Conservation (phyloP, 2,888 invertebrate genomes). For the Thera obeliscata region DNA sequence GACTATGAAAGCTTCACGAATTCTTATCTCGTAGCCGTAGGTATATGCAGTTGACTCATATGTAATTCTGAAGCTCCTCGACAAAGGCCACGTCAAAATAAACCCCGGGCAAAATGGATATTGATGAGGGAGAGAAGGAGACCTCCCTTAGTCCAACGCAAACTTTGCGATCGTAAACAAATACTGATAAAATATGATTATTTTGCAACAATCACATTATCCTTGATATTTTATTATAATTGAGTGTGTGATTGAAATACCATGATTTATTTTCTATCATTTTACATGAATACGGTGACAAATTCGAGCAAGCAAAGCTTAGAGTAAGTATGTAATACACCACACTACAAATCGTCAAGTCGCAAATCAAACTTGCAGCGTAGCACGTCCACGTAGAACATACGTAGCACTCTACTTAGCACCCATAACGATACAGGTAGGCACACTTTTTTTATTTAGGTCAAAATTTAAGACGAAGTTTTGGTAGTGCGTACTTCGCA, state of each 20-base stretch:
- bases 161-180: constrained; percentile 29
- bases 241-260: too few relatives aligned
- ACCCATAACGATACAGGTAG: too few relatives aligned
- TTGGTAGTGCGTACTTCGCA: too few relatives aligned
- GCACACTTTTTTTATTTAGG: too few relatives aligned
- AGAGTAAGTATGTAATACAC: too few relatives aligned
- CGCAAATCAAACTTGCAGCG: neutral
- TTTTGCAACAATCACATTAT: neutral
- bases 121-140: constrained; percentile 39
- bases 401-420: neutral
- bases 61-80: constrained; percentile 35
- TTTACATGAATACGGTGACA: too few relatives aligned
- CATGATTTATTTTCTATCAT: too few relatives aligned
- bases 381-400: constrained; percentile 8
- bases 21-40: constrained; percentile 18
- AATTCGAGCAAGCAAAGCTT: too few relatives aligned
- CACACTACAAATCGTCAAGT: neutral
- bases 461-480: too few relatives aligned
- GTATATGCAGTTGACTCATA: constrained; percentile 36
- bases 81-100: constrained; percentile 44
- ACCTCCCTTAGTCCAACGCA: constrained; percentile 28
- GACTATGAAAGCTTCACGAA: constrained; percentile 12
- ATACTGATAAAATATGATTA: constrained; percentile 3
- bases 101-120: constrained; percentile 43
- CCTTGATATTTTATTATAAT: too few relatives aligned